Conservation (phyloP, 2,113 vertebrate genomes). For the Bambusicola thoracicus region DNA sequence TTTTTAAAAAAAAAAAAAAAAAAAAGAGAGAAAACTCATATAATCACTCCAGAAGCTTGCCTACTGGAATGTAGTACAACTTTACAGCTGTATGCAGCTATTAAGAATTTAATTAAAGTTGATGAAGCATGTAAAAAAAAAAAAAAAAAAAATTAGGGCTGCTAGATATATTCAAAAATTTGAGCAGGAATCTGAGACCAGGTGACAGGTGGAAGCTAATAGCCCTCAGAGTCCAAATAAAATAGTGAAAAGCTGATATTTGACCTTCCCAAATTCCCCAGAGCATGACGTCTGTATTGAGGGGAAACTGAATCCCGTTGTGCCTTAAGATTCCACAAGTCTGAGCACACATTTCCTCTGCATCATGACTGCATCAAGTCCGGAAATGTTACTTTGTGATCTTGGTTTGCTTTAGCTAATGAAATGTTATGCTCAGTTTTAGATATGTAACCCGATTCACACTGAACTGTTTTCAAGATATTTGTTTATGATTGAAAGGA, state of each 20-base stretch:
- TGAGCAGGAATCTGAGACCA: not conserved
- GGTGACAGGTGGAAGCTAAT: not conserved
- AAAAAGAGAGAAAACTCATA: not conserved
- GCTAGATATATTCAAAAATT: not conserved
- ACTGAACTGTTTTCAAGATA: not conserved
- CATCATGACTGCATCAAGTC: not conserved
- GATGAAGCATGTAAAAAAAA: not conserved
- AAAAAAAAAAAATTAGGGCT: not conserved
- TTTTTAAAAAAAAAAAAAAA: conserved; percentile 18
- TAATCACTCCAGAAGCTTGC: not conserved
- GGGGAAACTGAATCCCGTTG: not conserved
- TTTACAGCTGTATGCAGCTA: not conserved
- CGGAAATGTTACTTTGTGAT: not conserved
- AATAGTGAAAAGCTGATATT: not conserved
- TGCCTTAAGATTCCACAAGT: not conserved
- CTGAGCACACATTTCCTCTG: not conserved
- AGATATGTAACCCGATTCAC: not conserved
- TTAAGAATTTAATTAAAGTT: conserved; percentile 17
- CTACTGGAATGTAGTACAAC: not conserved
- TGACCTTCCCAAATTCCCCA: not conserved
- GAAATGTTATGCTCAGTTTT: not conserved
- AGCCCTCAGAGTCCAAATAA: not conserved
- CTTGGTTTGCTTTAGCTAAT: not conserved
- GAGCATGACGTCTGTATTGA: fast-evolving
- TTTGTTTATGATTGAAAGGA: not conserved